These are phyloP conservation scores for Alectura lathami DNA, from an alignment of 2,113 vertebrate genomes.

Conservation along the genomic window DNA sequence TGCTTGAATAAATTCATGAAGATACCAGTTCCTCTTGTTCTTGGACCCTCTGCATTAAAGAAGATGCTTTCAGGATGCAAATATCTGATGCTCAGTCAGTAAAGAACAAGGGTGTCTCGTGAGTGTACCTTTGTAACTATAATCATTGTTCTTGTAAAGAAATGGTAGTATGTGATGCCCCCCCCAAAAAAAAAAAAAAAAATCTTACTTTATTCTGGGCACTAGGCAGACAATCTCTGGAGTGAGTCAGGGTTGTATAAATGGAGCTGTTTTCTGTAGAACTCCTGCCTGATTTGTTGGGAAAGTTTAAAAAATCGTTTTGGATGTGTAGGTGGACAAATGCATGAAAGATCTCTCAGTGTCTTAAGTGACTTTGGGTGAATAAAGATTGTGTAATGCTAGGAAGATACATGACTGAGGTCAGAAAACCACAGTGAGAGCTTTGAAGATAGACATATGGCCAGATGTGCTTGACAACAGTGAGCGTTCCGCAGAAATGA, in stretches of 20 bases:
- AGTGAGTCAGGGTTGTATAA: slow-evolving; percentile 7
- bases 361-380: background rate
- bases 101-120: background rate
- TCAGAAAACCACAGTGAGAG: slow-evolving; percentile 34
- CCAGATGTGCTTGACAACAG: slow-evolving; percentile 38
- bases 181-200: too few relatives aligned
- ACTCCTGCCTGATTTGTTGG: background rate
- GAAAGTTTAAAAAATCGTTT: background rate
- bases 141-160: background rate
- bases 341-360: background rate
- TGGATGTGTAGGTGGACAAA: background rate
- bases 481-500: background rate
- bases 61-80: background rate
- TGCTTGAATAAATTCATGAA: background rate
- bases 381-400: background rate
- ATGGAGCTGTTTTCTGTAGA: background rate
- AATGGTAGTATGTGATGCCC: background rate
- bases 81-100: background rate
- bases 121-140: background rate
- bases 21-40: background rate
- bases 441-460: background rate
- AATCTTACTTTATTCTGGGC: background rate
- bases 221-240: background rate
- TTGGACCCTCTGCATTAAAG: background rate
- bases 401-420: background rate